Evolutionary conservation across 2,113 vertebrate genomes (phyloP).

Genomic region (Athene noctua): DNA sequence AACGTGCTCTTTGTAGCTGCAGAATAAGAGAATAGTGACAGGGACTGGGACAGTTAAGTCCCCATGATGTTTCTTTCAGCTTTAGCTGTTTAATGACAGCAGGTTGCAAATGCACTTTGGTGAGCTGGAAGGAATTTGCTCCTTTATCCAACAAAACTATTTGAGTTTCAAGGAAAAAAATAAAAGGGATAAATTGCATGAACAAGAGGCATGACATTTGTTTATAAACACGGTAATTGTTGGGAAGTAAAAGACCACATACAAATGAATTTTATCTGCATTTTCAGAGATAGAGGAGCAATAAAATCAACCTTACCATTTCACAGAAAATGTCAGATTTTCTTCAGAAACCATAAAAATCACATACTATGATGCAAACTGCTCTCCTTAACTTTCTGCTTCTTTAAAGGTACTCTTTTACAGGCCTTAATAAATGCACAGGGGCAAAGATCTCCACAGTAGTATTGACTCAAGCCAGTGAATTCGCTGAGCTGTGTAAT

Average conservation of each 20-base stretch:
- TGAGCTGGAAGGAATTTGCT: constrained; percentile 8
- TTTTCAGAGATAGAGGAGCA: neutral
- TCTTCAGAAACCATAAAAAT: neutral
- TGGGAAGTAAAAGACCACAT: neutral
- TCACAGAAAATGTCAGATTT: constrained; percentile 4
- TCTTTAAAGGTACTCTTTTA: neutral
- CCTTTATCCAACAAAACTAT: neutral
- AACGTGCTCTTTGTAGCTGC: constrained; percentile 7
- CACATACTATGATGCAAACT: neutral
- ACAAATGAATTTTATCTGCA: neutral
- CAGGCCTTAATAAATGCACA: neutral
- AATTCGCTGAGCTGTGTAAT: neutral
- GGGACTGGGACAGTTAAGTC: neutral
- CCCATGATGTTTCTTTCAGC: constrained; percentile 38
- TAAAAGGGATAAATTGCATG: neutral
- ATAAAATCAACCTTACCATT: neutral
- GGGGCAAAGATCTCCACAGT: neutral
- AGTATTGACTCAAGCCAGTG: neutral
- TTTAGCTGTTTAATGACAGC: constrained; percentile 25
- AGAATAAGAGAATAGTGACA: constrained; percentile 47
- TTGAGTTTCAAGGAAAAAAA: neutral
- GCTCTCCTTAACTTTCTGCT: neutral
- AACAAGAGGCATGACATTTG: neutral
- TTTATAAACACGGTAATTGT: constrained; percentile 12
- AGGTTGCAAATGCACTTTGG: constrained; percentile 3